phyloP scores from a whole-genome alignment of 2,113 vertebrate genomes.

The Apodemus speciosus region DNA sequence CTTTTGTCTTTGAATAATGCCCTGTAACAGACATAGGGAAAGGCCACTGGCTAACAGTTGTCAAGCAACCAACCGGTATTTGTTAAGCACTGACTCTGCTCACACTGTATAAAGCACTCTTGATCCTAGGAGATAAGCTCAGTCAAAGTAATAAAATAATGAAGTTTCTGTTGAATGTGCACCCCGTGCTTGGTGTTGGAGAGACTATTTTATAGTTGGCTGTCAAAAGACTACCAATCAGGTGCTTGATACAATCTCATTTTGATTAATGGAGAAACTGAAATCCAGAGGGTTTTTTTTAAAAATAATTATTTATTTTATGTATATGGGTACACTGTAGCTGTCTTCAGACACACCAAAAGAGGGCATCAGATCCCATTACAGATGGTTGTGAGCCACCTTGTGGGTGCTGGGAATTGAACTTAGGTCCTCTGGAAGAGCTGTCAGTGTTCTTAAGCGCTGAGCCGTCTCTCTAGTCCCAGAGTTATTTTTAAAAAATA shows the following conservation, averaged over 20 bases:
- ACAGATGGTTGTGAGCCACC: too few relatives aligned
- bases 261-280: slow-evolving; percentile 36
- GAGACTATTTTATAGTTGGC: not conserved
- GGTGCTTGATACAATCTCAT: not conserved
- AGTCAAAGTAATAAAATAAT: not conserved
- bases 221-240: not conserved
- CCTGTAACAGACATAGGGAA: not conserved
- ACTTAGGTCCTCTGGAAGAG: too few relatives aligned
- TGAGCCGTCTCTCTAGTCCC: too few relatives aligned
- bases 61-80: slow-evolving; percentile 7
- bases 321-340: too few relatives aligned
- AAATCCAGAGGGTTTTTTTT: not conserved
- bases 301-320: not conserved
- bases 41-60: not conserved
- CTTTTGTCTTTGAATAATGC: slow-evolving; percentile 47
- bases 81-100: not conserved
- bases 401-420: too few relatives aligned
- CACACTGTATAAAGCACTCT: not conserved
- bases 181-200: not conserved
- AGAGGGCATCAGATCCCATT: too few relatives aligned
- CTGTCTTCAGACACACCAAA: too few relatives aligned
- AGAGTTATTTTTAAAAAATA: not conserved
- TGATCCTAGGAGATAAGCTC: not conserved
- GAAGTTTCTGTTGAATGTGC: not conserved
- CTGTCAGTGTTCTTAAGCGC: too few relatives aligned